phyloP scores from a whole-genome alignment of 2,888 invertebrate genomes.

The Trichopoda pennipes region DNA sequence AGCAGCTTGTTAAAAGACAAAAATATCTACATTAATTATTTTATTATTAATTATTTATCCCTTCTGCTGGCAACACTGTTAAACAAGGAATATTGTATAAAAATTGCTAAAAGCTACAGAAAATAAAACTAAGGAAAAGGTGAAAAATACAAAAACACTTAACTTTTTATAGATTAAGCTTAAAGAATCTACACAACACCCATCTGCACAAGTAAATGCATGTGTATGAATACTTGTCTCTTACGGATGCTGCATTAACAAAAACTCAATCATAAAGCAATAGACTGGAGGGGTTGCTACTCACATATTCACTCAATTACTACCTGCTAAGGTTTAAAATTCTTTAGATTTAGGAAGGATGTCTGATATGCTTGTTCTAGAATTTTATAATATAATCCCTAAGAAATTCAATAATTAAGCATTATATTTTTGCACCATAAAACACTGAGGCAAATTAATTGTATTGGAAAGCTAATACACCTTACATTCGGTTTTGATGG shows the following conservation, averaged over 20 bases:
- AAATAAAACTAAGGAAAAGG: conserved; percentile 13
- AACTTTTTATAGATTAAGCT: conserved; percentile 49
- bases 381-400: background rate
- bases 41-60: too few species aligned
- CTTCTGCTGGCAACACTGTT: too few species aligned
- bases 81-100: conserved; percentile 8
- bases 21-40: too few species aligned
- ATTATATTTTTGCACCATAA: too few species aligned
- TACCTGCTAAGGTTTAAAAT: conserved; percentile 1
- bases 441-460: too few species aligned
- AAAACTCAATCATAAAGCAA: conserved; percentile 30
- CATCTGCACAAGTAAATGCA: background rate
- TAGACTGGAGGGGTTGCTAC: conserved; percentile 49
- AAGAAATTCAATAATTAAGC: too few species aligned
- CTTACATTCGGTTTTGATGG: too few species aligned
- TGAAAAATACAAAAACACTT: conserved; percentile 36
- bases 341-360: background rate
- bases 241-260: background rate
- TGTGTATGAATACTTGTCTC: background rate
- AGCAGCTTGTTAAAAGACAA: too few species aligned
- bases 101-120: background rate
- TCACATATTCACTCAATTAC: conserved; percentile 23
- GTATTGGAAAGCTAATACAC: too few species aligned
- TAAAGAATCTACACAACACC: conserved; percentile 13
- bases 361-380: conserved; percentile 2